Base-by-base conservation (phyloP, 2,888 invertebrate species). In the Chaetoderma sp. region DNA sequence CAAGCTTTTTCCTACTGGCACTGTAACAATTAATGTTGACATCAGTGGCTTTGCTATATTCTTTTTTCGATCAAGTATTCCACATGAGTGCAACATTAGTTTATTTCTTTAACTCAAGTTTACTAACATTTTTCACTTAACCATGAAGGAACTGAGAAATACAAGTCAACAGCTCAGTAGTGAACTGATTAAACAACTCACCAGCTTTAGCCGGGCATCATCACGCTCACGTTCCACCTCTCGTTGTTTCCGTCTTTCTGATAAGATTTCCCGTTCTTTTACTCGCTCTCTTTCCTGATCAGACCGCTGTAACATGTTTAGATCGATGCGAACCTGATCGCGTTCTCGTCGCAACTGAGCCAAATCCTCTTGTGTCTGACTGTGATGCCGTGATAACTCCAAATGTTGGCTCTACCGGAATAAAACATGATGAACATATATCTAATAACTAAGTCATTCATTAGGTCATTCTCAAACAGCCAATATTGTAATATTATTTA, bases 161-260 rank as follows among this genome's bases (percentile, higher is more conserved):
- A n/a, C n/a, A n/a, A n/a, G n/a, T n/a, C n/a, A n/a, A n/a, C n/a
- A n/a, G n/a, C n/a, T n/a, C n/a, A n/a, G 39, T n/a, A 10, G 10
- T 36, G 39, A 36, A 36, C 10, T 36, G 39, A 8, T 18, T n/a
- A 4, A 2, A 16, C 1, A 4, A 60, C 73, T 63, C 66, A 80
- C 81, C 76, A 81, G 69, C 75, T 76, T 79, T 63, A 76, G 70
- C 58, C 72, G 77, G 49, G 72, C 70, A 36, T 79, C 75, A 25
- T 80, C 80, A 44, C 71, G 68, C 56, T 79, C 76, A 28, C 74
- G 65, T 36, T 78, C 78, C 27, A 74, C 62, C 33, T 77, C 71
- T 39, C 75, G 70, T 25, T 74, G 59, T 6, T 69, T 65, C 39
- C 69, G 71, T 59, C 68, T 72, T n/a, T 75, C 73, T 13, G 68